Evolutionary conservation across 2,797 vertebrate genomes (phyloP), one percentile per base, ranked within the genome.

Genomic region (Brachymystax lenok): DNA sequence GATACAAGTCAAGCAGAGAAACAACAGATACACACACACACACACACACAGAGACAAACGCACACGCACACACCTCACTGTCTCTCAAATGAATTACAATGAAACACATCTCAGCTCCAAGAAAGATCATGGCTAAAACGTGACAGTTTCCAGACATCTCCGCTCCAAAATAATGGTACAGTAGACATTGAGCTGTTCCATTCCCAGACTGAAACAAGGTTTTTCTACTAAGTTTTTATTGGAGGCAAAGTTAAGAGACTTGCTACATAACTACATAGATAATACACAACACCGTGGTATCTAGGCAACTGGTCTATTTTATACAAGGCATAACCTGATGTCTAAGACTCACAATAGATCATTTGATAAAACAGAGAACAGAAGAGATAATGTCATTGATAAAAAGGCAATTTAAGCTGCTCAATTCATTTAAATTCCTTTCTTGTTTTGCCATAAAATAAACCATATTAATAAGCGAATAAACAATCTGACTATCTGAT

Each of bases 291-390:
- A 74, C 71, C 17, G 51, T 28, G 0, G 84, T 83, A 82, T 78
- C 84, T 73, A 82, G 72, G 84, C 84, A 85, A 88, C 87, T 51
- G 51, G 61, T 3, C 3, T 67, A 63, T 76, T 52, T 80, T 19
- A 56, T 54, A 75, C 69, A 76, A 51, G 4, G 16, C 40, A 24
- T 66, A 73, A 71, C 69, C 61, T 66, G 28, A 73, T 63, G 13
- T 73, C 46, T 82, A 75, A 77, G 81, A 76, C 76, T 61, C 40
- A 46, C 33, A 71, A 54, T 27, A 33, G 67, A 76, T 70, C 19
- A 7, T 56, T 17, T 3, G 68, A 67, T 73, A 69, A 77, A 54
- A 4, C 52, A 52, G 14, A 54, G 16, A 13, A 54, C 12, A 14
- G 4, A 19, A 56, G 5, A 56, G 54, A 56, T n/a, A 56, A n/a